Evolutionary conservation across 2,797 vertebrate species (phyloP).

Genomic region (Tragopan temminckii): DNA sequence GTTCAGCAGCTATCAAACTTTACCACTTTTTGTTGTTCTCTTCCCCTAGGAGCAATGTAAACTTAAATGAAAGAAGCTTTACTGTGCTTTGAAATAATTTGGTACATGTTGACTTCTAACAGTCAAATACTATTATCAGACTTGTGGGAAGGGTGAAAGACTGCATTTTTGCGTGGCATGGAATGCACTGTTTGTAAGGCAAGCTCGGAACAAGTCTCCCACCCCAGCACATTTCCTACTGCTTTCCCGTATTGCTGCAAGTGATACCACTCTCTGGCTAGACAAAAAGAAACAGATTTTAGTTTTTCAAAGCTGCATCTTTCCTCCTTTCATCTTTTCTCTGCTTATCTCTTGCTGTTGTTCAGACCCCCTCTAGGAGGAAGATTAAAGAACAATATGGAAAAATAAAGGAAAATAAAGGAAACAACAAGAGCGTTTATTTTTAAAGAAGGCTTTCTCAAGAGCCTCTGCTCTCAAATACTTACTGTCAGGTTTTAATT

Average conservation of each 20-base stretch:
- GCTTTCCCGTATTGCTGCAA: neutral
- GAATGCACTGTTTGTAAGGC: neutral
- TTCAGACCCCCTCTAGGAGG: neutral
- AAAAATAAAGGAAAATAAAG: neutral
- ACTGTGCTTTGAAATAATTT: neutral
- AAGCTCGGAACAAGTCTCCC: neutral
- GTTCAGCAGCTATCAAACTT: neutral
- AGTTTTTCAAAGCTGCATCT: neutral
- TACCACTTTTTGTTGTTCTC: neutral
- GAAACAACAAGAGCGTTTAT: neutral
- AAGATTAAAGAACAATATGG: conserved; percentile 11
- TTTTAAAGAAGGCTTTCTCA: neutral
- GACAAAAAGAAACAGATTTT: neutral
- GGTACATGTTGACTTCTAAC: neutral
- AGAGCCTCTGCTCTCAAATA: neutral
- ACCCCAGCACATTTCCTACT: neutral
- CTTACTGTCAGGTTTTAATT: neutral
- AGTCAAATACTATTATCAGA: neutral
- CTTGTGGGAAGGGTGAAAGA: neutral
- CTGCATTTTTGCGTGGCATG: neutral
- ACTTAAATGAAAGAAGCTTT: neutral
- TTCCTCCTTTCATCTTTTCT: conserved; percentile 16
- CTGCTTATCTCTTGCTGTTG: conserved; percentile 5
- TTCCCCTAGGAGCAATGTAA: neutral
- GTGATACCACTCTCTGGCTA: neutral